These are phyloP conservation scores for Cyprinella venusta DNA, from an alignment of 2,797 vertebrate genomes.

Conservation along the genomic window DNA sequence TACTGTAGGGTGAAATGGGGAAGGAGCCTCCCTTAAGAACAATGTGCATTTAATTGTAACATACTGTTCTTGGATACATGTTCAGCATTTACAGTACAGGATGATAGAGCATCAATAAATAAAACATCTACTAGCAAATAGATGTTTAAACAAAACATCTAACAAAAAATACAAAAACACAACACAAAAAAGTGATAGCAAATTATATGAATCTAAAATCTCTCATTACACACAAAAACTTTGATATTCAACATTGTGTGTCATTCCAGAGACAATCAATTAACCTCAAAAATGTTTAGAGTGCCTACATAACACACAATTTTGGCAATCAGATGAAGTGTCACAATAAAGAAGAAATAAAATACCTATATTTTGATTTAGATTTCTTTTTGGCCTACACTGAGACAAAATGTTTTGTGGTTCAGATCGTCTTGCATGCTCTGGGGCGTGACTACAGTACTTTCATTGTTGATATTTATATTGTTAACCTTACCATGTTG, in stretches of 20 bases:
- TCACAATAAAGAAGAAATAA: not conserved
- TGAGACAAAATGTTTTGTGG: not conserved
- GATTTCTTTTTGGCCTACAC: not conserved
- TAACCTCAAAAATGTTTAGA: not conserved
- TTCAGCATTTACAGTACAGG: not conserved
- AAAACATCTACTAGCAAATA: too few species aligned
- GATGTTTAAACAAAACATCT: too few species aligned
- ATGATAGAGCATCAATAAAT: not conserved
- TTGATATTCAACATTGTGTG: not conserved
- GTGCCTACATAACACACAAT: not conserved
- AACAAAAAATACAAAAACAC: too few species aligned
- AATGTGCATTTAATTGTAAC: not conserved
- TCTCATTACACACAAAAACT: not conserved
- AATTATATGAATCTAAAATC: not conserved
- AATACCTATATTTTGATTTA: not conserved
- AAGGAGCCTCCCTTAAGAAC: not conserved
- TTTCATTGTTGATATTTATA: not conserved
- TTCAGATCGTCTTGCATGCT: not conserved
- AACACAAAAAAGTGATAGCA: too few species aligned
- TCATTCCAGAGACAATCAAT: not conserved
- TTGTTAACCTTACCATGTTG: not conserved
- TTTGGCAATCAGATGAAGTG: not conserved
- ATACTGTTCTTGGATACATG: not conserved
- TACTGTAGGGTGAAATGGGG: not conserved
- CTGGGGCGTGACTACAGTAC: not conserved